Evolutionary conservation across 2,888 invertebrate species (phyloP).

Genomic region (Timema cristinae): DNA sequence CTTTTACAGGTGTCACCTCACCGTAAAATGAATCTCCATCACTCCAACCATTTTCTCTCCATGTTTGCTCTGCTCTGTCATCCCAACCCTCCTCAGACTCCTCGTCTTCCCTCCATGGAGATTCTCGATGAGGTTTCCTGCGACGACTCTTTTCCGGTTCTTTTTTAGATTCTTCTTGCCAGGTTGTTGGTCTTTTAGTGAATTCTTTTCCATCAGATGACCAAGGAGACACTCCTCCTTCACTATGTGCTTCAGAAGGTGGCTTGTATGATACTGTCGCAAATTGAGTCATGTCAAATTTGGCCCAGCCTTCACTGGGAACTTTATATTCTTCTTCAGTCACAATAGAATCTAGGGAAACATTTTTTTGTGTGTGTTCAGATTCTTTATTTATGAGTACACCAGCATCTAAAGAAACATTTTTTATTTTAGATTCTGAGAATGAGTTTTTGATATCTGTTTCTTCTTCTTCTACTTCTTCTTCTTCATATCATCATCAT

Average conservation of each 20-base stretch:
- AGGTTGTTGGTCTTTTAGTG: slow-evolving; percentile 47
- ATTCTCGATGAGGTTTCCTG: slow-evolving; percentile 39
- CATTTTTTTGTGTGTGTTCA: slow-evolving; percentile 1
- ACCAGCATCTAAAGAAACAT: too few species aligned
- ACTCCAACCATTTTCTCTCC: slow-evolving; percentile 40
- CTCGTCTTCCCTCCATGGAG: slow-evolving; percentile 37
- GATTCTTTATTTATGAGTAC: background rate
- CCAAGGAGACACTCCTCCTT: slow-evolving; percentile 63
- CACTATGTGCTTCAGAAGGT: slow-evolving; percentile 34
- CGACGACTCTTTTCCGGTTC: slow-evolving; percentile 43
- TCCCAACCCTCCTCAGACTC: slow-evolving; percentile 40
- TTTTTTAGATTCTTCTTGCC: slow-evolving; percentile 41
- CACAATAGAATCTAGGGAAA: slow-evolving; percentile 7
- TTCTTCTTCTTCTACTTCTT: slow-evolving; percentile 33
- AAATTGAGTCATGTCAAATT: slow-evolving; percentile 48
- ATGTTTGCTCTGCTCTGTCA: slow-evolving; percentile 34
- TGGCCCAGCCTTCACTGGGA: slow-evolving; percentile 54
- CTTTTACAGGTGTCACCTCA: slow-evolving; percentile 32
- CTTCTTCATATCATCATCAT: slow-evolving; percentile 30
- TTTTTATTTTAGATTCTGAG: slow-evolving; percentile 15
- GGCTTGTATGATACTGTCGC: slow-evolving; percentile 38
- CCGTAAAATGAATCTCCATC: slow-evolving; percentile 40
- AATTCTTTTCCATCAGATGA: slow-evolving; percentile 72
- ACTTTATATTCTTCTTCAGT: slow-evolving; percentile 20
- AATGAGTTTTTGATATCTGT: background rate